These are phyloP conservation scores for Smutsia gigantea DNA, from an alignment of 2,797 vertebrate genomes.

Conservation along the genomic window DNA sequence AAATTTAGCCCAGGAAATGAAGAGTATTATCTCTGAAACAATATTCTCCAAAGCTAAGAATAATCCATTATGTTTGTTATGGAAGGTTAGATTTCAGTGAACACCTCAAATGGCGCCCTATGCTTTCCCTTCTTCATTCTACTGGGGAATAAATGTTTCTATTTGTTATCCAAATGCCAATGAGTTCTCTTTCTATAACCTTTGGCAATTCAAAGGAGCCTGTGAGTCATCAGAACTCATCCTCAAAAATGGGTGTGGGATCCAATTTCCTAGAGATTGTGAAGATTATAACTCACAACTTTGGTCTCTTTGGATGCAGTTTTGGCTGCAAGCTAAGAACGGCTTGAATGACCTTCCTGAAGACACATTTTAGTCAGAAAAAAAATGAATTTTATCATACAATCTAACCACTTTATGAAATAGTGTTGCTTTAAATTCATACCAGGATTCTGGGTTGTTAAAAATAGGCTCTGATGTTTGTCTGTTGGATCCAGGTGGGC, in stretches of 20 bases:
- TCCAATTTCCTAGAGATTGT: conserved; percentile 66
- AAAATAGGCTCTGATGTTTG: background rate
- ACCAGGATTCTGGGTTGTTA: background rate
- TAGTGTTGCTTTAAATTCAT: conserved; percentile 4
- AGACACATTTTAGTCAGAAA: conserved; percentile 19
- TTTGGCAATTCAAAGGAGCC: conserved; percentile 48
- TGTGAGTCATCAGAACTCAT: conserved; percentile 51
- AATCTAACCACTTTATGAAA: background rate
- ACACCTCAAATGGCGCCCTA: background rate
- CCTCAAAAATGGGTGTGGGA: conserved; percentile 45
- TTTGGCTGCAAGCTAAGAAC: conserved; percentile 24
- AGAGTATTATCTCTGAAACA: conserved; percentile 58
- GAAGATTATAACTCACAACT: conserved; percentile 34
- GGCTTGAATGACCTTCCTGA: background rate
- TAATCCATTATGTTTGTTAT: background rate
- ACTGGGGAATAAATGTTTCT: background rate
- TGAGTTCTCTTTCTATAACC: conserved; percentile 19
- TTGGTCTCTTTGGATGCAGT: conserved; percentile 3
- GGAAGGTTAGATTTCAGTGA: background rate
- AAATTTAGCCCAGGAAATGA: conserved; percentile 39
- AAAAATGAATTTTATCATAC: background rate
- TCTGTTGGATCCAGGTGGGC: background rate
- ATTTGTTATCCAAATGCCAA: background rate
- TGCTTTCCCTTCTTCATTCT: background rate
- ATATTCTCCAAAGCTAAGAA: conserved; percentile 57